Evolutionary conservation across 2,888 invertebrate species (phyloP).

Genomic region (Eupithecia tripunctaria): DNA sequence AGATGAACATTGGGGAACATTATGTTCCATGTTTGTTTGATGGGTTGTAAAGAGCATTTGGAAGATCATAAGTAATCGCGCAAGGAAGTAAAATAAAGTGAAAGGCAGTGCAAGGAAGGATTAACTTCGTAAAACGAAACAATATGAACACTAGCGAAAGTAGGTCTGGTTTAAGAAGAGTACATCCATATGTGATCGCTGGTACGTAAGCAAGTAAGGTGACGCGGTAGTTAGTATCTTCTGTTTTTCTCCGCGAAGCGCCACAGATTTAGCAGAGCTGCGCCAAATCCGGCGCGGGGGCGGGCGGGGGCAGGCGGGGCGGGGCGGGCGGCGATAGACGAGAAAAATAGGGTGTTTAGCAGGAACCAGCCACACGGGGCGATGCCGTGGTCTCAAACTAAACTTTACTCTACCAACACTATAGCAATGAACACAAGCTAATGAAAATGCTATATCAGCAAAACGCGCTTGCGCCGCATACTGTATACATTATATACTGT

Average conservation of each 20-base stretch:
- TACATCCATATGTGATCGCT: not conserved
- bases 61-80: not conserved
- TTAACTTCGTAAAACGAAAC: too few species aligned
- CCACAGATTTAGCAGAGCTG: not conserved
- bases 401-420: too few species aligned
- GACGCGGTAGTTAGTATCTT: too few species aligned
- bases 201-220: not conserved
- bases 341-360: conserved; percentile 21
- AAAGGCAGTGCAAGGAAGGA: too few species aligned
- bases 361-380: not conserved
- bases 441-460: too few species aligned
- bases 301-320: not conserved
- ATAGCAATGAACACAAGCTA: too few species aligned
- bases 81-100: too few species aligned
- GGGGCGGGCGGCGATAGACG: not conserved
- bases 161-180: too few species aligned
- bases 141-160: too few species aligned
- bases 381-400: conserved; percentile 1
- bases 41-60: not conserved
- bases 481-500: too few species aligned
- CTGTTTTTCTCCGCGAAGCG: not conserved
- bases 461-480: too few species aligned
- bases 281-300: not conserved
- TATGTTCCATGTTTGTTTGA: not conserved
- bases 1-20: not conserved